Base-by-base conservation (phyloP, 1,140 invertebrate genomes). In the Ptiloglossa arizonensis region DNA sequence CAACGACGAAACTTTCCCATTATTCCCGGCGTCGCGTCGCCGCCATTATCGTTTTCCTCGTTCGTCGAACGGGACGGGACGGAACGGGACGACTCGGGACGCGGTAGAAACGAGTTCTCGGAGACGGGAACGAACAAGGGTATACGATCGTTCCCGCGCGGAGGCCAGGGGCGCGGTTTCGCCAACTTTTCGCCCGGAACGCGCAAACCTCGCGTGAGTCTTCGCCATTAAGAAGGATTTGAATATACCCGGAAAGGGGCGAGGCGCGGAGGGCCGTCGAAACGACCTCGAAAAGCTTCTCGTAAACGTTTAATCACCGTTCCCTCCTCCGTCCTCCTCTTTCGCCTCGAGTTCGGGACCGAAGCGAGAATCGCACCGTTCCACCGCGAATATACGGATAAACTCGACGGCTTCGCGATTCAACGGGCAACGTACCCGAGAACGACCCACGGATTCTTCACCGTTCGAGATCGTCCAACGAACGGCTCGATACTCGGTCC, bases 291-390 rank as follows among this genome's bases (percentile, higher is more conserved):
- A 82, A 64, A 73, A 79, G 48, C 68, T 83, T 69, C 69, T 69
- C 80, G 74, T 82, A 79, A 82, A 64, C 82, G 64, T 82, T 83
- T 79, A 82, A 83, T 83, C 75, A 56, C 57, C 67, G 44, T 52
- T 72, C 41, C 80, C 64, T 38, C 46, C 48, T 73, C 56, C 19
- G 29, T n/a, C n/a, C 63, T 52, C 17, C 60, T 48, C 24, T 41
- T 56, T n/a, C 9, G 29, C 35, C 35, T 54, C 35, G n/a, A n/a
- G n/a, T n/a, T n/a, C n/a, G n/a, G n/a, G n/a, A n/a, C n/a, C n/a
- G n/a, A n/a, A n/a, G n/a, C n/a, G n/a, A n/a, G n/a, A n/a, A n/a
- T n/a, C n/a, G n/a, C n/a, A n/a, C n/a, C n/a, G n/a, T n/a, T n/a
- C n/a, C n/a, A n/a, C n/a, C n/a, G n/a, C n/a, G n/a, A n/a, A n/a